These are phyloP conservation scores for Agrilus planipennis DNA, from an alignment of 1,140 invertebrate genomes.

Conservation along the genomic window DNA sequence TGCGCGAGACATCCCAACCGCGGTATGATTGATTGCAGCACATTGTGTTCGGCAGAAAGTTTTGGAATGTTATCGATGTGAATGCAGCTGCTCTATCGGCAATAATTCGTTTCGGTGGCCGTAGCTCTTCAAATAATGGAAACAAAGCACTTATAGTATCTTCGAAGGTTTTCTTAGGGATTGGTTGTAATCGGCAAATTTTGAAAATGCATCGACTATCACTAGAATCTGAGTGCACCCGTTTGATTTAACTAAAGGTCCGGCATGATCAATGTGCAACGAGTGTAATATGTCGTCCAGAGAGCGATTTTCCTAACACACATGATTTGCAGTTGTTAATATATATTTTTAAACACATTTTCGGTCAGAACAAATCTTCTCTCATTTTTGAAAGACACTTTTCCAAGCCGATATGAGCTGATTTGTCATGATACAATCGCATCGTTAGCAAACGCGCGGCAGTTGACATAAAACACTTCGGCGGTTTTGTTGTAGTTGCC, in stretches of 20 bases:
- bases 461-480: slow-evolving; percentile 7
- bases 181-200: too few species aligned
- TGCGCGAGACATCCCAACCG: slow-evolving; percentile 10
- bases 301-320: slow-evolving; percentile 1
- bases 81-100: too few species aligned
- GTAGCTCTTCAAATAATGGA: too few species aligned
- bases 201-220: too few species aligned
- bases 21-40: slow-evolving; percentile 12
- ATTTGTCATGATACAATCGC: slow-evolving; percentile 7
- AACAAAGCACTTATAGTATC: too few species aligned
- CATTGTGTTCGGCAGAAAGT: neutral
- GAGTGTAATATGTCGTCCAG: neutral
- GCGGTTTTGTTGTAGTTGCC: neutral
- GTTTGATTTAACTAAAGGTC: slow-evolving; percentile 10
- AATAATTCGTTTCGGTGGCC: too few species aligned
- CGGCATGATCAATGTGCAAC: slow-evolving; percentile 10
- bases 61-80: too few species aligned
- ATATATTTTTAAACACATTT: too few species aligned
- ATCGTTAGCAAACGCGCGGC: neutral
- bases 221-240: too few species aligned
- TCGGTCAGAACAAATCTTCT: slow-evolving; percentile 6
- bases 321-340: too few species aligned
- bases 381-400: neutral
- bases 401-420: slow-evolving; percentile 8
- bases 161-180: too few species aligned